Conservation (phyloP, 2,113 vertebrate species). For the Callaeas wilsoni region DNA sequence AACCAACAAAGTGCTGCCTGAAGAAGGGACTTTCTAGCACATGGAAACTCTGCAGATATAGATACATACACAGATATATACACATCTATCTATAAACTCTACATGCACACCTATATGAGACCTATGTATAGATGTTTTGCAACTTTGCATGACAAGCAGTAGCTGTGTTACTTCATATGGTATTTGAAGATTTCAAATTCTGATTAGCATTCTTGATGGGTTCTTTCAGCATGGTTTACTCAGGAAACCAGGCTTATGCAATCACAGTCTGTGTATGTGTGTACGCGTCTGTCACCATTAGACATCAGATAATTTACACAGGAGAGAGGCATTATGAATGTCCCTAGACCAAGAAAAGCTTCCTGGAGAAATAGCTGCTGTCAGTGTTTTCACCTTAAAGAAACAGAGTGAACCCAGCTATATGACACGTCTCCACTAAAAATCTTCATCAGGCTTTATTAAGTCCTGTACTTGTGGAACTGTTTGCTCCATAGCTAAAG, state of each 20-base stretch:
- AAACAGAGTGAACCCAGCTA: not conserved
- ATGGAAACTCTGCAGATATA: not conserved
- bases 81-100: not conserved
- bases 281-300: conserved; percentile 56
- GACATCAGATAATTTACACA: conserved; percentile 58
- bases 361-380: conserved; percentile 13
- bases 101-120: not conserved
- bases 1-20: not conserved
- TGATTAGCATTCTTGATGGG: conserved; percentile 57
- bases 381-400: not conserved
- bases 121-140: not conserved
- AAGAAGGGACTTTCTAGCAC: not conserved
- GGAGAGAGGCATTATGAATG: conserved; percentile 43
- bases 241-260: conserved; percentile 57
- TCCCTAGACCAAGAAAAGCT: conserved; percentile 36
- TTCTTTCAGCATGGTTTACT: conserved; percentile 56
- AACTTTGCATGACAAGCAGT: not conserved
- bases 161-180: not conserved
- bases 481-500: not conserved
- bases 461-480: not conserved
- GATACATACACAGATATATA: not conserved
- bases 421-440: not conserved
- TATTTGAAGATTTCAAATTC: not conserved
- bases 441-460: not conserved
- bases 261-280: conserved; percentile 62